Percentiles rank a stretch among this genome's conserved stretches.
Evolutionary conservation across 2,888 invertebrate species (phyloP).

Genomic region (Druceiella hillmani): DNA sequence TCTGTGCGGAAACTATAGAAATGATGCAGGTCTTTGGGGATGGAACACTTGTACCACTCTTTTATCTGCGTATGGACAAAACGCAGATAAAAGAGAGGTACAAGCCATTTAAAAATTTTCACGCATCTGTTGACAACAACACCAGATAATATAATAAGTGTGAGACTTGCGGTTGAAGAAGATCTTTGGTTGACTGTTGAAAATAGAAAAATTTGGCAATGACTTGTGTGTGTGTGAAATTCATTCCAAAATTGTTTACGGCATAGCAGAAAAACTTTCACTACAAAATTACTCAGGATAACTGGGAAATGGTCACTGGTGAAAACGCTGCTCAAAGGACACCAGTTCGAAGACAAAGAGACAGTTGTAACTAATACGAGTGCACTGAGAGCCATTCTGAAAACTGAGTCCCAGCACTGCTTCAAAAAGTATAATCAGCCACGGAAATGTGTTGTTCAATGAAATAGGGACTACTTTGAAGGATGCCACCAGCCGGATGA

Average conservation of each 20-base stretch:
- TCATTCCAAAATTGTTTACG: too few relatives aligned
- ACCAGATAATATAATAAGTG: too few relatives aligned
- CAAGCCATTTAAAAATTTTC: slow-evolving; percentile 22
- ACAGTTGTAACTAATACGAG: slow-evolving; percentile 2
- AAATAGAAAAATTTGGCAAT: too few relatives aligned
- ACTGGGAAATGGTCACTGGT: too few relatives aligned
- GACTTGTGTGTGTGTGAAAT: too few relatives aligned
- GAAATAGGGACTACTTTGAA: slow-evolving; percentile 25
- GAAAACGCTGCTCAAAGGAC: slow-evolving; percentile 1
- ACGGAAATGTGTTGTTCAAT: slow-evolving; percentile 1
- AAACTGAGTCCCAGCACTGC: slow-evolving; percentile 3
- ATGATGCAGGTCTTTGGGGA: slow-evolving; percentile 9
- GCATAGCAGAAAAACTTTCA: too few relatives aligned
- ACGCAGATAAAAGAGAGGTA: slow-evolving; percentile 23
- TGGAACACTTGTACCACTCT: too few relatives aligned
- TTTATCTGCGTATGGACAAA: slow-evolving; percentile 19
- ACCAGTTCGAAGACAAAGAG: neutral
- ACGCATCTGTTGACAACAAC: slow-evolving; percentile 20
- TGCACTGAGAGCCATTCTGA: slow-evolving; percentile 4
- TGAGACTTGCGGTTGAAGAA: too few relatives aligned
- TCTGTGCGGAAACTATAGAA: too few relatives aligned
- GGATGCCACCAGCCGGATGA: neutral
- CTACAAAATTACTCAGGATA: too few relatives aligned
- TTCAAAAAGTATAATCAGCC: slow-evolving; percentile 4
- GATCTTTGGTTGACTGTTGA: too few relatives aligned